Evolutionary conservation across 1,140 invertebrate species (phyloP).

Genomic region (Rhizoglyphus robini): DNA sequence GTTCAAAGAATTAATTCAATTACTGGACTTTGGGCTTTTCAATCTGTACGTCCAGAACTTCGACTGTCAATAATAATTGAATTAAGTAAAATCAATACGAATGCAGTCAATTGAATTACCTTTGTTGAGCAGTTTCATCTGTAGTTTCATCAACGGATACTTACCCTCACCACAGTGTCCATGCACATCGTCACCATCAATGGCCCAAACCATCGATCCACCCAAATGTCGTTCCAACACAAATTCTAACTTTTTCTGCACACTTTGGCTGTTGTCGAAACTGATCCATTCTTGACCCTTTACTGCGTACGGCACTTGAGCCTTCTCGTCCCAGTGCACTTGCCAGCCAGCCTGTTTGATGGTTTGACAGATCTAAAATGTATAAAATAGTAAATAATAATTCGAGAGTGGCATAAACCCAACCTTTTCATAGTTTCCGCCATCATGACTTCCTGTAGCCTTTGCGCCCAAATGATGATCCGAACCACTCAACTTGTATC

Average conservation of each 20-base stretch:
- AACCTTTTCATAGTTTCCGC: neutral
- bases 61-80: too few species aligned
- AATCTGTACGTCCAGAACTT: too few species aligned
- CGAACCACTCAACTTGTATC: constrained; percentile 39
- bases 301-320: neutral
- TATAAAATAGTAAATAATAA: too few species aligned
- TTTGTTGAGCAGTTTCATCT: constrained; percentile 17
- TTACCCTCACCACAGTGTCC: constrained; percentile 20
- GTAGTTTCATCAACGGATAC: constrained; percentile 8
- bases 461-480: constrained; percentile 45
- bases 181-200: constrained; percentile 26
- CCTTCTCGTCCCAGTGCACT: neutral
- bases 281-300: neutral
- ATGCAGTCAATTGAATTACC: too few species aligned
- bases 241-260: constrained; percentile 26
- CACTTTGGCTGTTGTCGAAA: too few species aligned
- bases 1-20: too few species aligned
- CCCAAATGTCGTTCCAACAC: constrained; percentile 19
- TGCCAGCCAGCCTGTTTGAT: neutral
- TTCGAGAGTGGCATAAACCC: too few species aligned
- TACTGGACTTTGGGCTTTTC: too few species aligned
- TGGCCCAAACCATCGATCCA: constrained; percentile 29
- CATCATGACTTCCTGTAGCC: neutral
- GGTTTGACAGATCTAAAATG: constrained; percentile 1
- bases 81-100: too few species aligned